Percentiles rank a stretch among this genome's conserved stretches.
phyloP scores from a whole-genome alignment of 2,797 vertebrate genomes.

The Muraenolepis orangiensis region DNA sequence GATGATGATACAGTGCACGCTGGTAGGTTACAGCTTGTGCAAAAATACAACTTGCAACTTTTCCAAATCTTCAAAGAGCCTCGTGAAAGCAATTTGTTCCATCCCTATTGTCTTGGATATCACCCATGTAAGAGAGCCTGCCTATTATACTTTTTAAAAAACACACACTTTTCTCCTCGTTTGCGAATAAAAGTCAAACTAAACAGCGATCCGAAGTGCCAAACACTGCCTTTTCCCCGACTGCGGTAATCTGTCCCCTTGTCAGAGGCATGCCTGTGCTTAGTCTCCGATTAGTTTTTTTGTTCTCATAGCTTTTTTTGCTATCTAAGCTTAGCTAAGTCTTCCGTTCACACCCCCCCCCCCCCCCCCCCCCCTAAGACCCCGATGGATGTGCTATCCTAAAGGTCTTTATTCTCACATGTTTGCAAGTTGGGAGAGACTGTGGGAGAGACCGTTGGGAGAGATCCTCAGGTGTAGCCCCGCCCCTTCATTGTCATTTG shows the following conservation, averaged over 20 bases:
- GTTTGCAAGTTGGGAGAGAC: conserved; percentile 65
- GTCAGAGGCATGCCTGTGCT: conserved; percentile 60
- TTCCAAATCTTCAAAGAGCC: conserved; percentile 62
- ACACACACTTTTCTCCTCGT: conserved; percentile 42
- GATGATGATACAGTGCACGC: conserved; percentile 40
- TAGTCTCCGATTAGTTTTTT: conserved; percentile 59
- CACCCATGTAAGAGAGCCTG: conserved; percentile 37
- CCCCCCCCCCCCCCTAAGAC: conserved; percentile 64
- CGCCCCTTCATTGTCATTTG: conserved; percentile 64
- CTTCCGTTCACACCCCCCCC: too few species aligned
- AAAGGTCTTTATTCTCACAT: conserved; percentile 54
- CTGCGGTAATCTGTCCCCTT: conserved; percentile 68
- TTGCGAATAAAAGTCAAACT: conserved; percentile 60
- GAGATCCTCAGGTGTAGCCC: conserved; percentile 78
- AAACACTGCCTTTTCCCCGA: conserved; percentile 56
- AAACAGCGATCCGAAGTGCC: conserved; percentile 60
- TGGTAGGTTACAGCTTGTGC: conserved; percentile 18
- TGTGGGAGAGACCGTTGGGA: conserved; percentile 65
- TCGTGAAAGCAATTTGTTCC: conserved; percentile 41
- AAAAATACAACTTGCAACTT: conserved; percentile 58
- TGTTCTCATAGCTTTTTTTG: conserved; percentile 53
- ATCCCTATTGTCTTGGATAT: conserved; percentile 63
- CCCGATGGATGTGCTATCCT: conserved; percentile 65
- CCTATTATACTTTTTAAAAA: too few species aligned
- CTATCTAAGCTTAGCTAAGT: conserved; percentile 72